Conservation (phyloP, 2,797 vertebrate genomes). For the Orientallactaga sibirica region DNA sequence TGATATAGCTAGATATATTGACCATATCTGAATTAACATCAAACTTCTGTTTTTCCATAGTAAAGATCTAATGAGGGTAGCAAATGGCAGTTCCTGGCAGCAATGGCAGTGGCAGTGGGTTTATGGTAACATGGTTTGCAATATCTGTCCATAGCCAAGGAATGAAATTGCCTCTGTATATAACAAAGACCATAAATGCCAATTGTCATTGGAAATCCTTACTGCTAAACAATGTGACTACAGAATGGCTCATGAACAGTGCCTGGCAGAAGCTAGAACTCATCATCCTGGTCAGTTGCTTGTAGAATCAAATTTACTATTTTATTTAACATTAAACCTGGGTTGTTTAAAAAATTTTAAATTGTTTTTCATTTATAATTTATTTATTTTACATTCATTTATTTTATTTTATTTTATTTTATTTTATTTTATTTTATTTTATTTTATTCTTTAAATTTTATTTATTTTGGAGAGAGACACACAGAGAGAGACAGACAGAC, state of each 20-base stretch:
- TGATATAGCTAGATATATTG: background rate
- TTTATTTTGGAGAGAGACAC: too few species aligned
- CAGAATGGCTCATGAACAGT: background rate
- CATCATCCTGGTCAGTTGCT: conserved; percentile 2
- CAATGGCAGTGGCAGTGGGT: background rate
- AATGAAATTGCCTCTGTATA: conserved; percentile 41
- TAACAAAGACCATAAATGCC: background rate
- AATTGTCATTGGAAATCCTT: conserved; percentile 38
- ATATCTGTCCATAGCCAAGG: conserved; percentile 42
- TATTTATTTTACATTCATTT: background rate
- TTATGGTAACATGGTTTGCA: background rate
- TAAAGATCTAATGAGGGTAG: conserved; percentile 6
- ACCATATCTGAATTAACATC: conserved; percentile 31
- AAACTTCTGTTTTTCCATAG: conserved; percentile 27
- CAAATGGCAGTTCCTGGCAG: background rate
- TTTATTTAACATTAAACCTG: conserved; percentile 41
- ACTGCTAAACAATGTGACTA: conserved; percentile 25
- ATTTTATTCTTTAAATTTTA: conserved; percentile 46
- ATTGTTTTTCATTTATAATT: background rate
- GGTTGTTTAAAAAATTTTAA: conserved; percentile 30
- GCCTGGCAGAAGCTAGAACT: background rate
- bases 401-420: conserved; percentile 68
- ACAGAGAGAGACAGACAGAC: too few species aligned
- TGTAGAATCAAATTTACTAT: conserved; percentile 52
- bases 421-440: conserved; percentile 56